Evolutionary conservation across 2,113 vertebrate genomes (phyloP).

Genomic region (Lanius collurio): DNA sequence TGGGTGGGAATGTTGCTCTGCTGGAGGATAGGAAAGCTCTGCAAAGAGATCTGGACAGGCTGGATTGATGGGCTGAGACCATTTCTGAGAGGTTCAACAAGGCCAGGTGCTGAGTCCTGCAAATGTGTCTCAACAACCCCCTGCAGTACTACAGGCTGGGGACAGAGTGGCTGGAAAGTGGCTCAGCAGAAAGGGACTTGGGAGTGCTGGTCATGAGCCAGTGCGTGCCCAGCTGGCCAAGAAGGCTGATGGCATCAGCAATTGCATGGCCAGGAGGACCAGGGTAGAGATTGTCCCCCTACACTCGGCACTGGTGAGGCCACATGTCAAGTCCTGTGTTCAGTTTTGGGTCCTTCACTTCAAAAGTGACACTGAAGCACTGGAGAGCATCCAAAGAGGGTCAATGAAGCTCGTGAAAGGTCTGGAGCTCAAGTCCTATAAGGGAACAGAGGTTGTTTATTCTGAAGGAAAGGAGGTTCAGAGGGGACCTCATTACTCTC

Average conservation of each 20-base stretch:
- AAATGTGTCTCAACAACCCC: neutral
- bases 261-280: neutral
- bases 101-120: neutral
- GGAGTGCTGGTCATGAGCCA: neutral
- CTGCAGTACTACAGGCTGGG: neutral
- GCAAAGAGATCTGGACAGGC: neutral
- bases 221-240: neutral
- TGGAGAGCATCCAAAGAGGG: neutral
- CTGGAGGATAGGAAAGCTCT: neutral
- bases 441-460: neutral
- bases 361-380: neutral
- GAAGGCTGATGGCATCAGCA: neutral
- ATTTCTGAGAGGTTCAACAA: neutral
- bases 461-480: neutral
- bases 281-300: no score
- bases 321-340: neutral
- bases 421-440: neutral
- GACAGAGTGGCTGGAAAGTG: neutral
- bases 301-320: rapidly evolving
- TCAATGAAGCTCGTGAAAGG: neutral
- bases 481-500: no score
- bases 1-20: neutral
- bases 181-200: neutral
- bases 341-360: neutral
- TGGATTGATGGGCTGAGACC: neutral